These are phyloP conservation scores for Nothoprocta perdicaria DNA, from an alignment of 2,113 vertebrate genomes.

Conservation along the genomic window DNA sequence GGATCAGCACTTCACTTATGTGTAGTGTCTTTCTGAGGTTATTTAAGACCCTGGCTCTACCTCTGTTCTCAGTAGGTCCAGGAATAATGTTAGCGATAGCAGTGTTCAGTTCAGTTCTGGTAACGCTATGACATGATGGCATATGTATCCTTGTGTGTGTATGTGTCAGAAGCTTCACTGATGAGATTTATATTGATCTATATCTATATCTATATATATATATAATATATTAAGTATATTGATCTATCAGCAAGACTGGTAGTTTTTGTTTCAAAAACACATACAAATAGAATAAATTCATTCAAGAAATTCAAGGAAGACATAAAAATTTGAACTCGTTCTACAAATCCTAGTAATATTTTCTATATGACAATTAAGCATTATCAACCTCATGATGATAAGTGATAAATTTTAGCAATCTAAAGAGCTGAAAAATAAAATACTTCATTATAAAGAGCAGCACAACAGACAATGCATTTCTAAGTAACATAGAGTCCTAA, in stretches of 20 bases:
- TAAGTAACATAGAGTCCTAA: conserved; percentile 5
- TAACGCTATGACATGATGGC: neutral
- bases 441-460: conserved; percentile 56
- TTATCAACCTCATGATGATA: conserved; percentile 65
- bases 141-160: neutral
- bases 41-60: conserved; percentile 5
- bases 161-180: neutral
- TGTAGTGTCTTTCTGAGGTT: neutral
- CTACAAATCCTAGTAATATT: conserved; percentile 63
- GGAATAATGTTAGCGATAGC: conserved; percentile 5
- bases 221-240: neutral
- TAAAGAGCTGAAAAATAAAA: conserved; percentile 73
- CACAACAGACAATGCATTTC: conserved; percentile 48
- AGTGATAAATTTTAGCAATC: conserved; percentile 69
- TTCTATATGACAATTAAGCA: conserved; percentile 69
- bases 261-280: conserved; percentile 33
- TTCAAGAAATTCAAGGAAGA: neutral
- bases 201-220: too few species aligned
- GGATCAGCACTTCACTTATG: neutral
- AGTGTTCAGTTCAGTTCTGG: neutral
- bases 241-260: neutral
- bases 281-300: conserved; percentile 37
- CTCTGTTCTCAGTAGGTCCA: neutral
- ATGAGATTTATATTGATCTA: neutral
- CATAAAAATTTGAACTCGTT: conserved; percentile 62